A percentile compares a stretch with the other conserved stretches of the same genome.
phyloP scores from a whole-genome alignment of 2,113 vertebrate genomes.

The Drymodes brunneopygia region DNA sequence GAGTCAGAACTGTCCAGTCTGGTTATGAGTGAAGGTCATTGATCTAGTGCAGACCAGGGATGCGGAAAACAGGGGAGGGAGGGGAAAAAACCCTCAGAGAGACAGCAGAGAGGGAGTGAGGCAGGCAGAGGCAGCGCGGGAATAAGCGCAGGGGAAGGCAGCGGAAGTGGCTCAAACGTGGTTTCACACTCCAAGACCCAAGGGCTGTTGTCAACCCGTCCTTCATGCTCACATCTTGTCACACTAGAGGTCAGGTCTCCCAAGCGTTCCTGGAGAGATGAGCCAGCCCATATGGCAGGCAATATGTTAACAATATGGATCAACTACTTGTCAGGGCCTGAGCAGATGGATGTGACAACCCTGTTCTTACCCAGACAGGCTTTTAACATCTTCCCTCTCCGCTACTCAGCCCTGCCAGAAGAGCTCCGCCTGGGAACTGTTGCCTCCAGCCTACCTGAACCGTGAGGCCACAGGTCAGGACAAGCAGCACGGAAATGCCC shows the following conservation, averaged over 20 bases:
- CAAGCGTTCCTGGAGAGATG: constrained; percentile 71
- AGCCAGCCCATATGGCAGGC: constrained; percentile 73
- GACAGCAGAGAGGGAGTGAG: neutral
- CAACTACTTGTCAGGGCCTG: constrained; percentile 65
- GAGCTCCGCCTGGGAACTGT: neutral
- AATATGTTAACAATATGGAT: constrained; percentile 71
- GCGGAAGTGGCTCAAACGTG: constrained; percentile 48
- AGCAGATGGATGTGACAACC: constrained; percentile 68
- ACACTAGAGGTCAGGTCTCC: constrained; percentile 72
- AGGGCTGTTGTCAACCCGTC: constrained; percentile 59
- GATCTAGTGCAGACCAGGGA: constrained; percentile 72
- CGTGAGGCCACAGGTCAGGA: neutral
- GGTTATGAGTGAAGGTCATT: constrained; percentile 76
- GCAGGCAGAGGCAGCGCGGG: neutral
- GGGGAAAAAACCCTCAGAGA: constrained; percentile 19
- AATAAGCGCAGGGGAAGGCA: neutral
- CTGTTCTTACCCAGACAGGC: constrained; percentile 70
- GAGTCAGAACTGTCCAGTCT: constrained; percentile 77
- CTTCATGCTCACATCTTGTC: constrained; percentile 70
- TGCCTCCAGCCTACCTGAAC: neutral
- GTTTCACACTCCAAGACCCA: constrained; percentile 67
- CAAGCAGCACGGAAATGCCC: neutral
- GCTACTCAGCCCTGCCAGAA: neutral
- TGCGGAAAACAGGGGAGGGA: constrained; percentile 45
- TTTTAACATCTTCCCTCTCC: constrained; percentile 74